Base-by-base conservation (phyloP, 2,888 invertebrate species). In the Malachius bipustulatus region DNA sequence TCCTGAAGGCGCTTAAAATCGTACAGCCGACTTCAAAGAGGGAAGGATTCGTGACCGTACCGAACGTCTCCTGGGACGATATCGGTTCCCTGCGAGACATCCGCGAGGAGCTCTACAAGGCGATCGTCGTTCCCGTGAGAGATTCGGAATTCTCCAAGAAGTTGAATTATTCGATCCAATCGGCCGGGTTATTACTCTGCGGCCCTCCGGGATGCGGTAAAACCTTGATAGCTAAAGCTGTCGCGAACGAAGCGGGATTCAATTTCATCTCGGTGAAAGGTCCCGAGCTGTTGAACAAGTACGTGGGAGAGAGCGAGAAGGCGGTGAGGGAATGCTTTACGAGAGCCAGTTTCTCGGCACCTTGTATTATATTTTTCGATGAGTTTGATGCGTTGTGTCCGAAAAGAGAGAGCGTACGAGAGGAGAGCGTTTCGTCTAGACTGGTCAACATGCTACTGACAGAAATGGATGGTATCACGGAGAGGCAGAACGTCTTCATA, bases 241-340 rank as follows among this genome's bases (percentile, higher is more conserved):
- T 98, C 26, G 97, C 98, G 1, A 97, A 97, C 65, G 97, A 98
- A 65, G 91, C 96, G 26, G 94, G 94, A 16, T 88, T 98, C 26
- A 98, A 97, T 65, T 98, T 98, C 51, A 93, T 98, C 50, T 93
- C 94, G 4, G 94, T 98, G 1, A 98, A 97, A 66, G 98, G 98
- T 10, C 97, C 98, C 1, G 98, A 98, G 63, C 64, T 98, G 35
- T 69, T 98, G 37, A 97, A 93, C 57, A 98, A 82, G 87, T 98
- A 97, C 63, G 93, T 98, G 11, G 98, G 98, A 39, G 97, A 98
- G 65, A 96, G 94, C 63, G 98, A 98, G 63, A 73, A 88, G 48
- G 94, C 94, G 0, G 93, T 98, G 1, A 71, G 98, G n/a, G 83
- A 88, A 14, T 90, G 91, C 52, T 98, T 99, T 59, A 81, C 88